These are phyloP conservation scores for Sinhomidia bicolor DNA, from an alignment of 2,888 invertebrate species.

Conservation along the genomic window DNA sequence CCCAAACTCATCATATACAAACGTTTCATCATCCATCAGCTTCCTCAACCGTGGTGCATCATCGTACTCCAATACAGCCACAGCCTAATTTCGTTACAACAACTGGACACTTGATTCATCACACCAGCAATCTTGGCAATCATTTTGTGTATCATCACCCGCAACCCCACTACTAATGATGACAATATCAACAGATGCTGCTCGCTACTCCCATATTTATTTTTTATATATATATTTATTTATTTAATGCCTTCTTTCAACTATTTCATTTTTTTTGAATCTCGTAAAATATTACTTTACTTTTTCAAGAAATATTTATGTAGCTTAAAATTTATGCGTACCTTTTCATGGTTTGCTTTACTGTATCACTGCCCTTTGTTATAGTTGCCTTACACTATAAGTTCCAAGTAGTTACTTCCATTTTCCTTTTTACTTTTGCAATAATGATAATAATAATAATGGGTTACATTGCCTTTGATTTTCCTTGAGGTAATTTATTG, in stretches of 20 bases:
- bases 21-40: conserved; percentile 36
- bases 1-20: conserved; percentile 33
- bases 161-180: not conserved
- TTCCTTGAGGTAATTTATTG: too few species aligned
- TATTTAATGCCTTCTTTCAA: not conserved
- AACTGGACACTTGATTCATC: conserved; percentile 65
- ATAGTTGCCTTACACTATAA: too few species aligned
- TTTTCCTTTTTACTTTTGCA: too few species aligned
- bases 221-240: not conserved
- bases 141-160: conserved; percentile 63
- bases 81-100: conserved; percentile 55
- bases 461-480: too few species aligned
- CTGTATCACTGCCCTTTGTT: too few species aligned
- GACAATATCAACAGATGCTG: not conserved
- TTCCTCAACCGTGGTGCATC: conserved; percentile 14
- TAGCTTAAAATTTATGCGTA: too few species aligned
- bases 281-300: too few species aligned
- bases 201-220: not conserved
- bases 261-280: too few species aligned
- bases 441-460: too few species aligned
- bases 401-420: too few species aligned
- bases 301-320: too few species aligned
- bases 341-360: too few species aligned
- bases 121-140: conserved; percentile 60
- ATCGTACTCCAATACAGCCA: not conserved